phyloP scores from a whole-genome alignment of 2,888 invertebrate species.

The Hedychridium roseum region DNA sequence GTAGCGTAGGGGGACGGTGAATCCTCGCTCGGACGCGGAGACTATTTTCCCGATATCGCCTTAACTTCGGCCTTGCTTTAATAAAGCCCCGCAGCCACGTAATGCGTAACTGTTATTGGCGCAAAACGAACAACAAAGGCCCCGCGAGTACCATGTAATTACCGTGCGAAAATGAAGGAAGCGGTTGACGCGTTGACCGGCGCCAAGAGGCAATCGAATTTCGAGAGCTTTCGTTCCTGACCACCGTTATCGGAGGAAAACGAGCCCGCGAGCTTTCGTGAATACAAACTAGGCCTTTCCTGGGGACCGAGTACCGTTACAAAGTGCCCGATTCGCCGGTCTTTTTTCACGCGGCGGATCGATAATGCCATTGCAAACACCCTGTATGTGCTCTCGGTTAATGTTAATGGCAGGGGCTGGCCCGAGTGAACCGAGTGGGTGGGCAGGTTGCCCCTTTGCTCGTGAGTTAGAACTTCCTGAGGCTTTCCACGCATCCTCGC shows the following conservation, averaged over 20 bases:
- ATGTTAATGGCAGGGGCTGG: constrained; percentile 54
- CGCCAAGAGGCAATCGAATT: no score
- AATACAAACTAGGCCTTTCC: constrained; percentile 46
- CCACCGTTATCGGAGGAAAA: no score
- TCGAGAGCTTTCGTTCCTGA: no score
- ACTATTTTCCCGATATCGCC: no score
- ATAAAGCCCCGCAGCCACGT: no score
- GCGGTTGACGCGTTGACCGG: no score
- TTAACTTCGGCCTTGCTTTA: no score
- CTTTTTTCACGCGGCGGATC: constrained; percentile 42
- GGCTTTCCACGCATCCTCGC: constrained; percentile 45
- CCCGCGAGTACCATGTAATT: no score
- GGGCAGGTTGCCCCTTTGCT: constrained; percentile 42
- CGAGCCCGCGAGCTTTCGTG: constrained; percentile 34
- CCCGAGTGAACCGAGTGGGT: constrained; percentile 32
- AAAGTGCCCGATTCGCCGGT: constrained; percentile 44
- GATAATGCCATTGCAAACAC: constrained; percentile 51
- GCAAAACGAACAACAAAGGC: no score
- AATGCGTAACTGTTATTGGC: no score
- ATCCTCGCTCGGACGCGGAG: constrained; percentile 9
- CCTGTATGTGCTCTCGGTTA: constrained; percentile 50
- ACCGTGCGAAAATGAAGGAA: no score
- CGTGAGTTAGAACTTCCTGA: constrained; percentile 57
- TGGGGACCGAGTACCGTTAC: constrained; percentile 41
- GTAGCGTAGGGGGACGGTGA: constrained; percentile 21